These are phyloP conservation scores for Leptobrachium leishanense DNA, from an alignment of 2,113 vertebrate species.

Conservation along the genomic window DNA sequence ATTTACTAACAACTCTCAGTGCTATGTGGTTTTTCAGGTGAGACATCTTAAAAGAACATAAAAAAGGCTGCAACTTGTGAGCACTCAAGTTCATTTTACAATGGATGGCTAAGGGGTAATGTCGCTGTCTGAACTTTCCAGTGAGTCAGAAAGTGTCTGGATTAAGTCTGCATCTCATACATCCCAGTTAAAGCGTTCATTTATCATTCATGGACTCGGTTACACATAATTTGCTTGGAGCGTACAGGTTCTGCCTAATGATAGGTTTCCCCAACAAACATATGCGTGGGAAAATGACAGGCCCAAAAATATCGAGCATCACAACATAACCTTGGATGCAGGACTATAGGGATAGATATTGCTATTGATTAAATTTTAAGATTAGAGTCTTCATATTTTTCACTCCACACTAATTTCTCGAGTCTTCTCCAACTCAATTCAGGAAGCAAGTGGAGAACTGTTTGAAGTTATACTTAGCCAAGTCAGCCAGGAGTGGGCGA, in stretches of 20 bases:
- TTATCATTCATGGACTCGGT: not conserved
- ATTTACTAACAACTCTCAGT: too few relatives aligned
- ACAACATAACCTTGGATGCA: not conserved
- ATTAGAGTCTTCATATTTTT: too few relatives aligned
- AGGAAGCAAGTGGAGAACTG: too few relatives aligned
- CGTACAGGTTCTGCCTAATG: not conserved
- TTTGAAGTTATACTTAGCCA: too few relatives aligned
- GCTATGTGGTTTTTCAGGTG: too few relatives aligned
- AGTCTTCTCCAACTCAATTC: too few relatives aligned
- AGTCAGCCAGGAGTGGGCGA: too few relatives aligned
- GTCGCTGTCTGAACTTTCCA: slow-evolving; percentile 24
- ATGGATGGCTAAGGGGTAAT: slow-evolving; percentile 16
- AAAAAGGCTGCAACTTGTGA: not conserved
- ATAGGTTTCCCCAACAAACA: slow-evolving; percentile 3
- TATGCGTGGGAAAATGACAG: not conserved
- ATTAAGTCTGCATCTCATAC: not conserved
- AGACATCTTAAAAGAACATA: too few relatives aligned
- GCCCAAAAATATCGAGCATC: not conserved
- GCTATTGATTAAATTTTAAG: too few relatives aligned
- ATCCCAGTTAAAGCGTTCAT: not conserved
- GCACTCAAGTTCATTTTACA: not conserved
- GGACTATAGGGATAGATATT: too few relatives aligned
- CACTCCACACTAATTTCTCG: too few relatives aligned
- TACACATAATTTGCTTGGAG: not conserved
- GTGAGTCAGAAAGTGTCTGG: slow-evolving; percentile 38